Evolutionary conservation across 2,797 vertebrate genomes (phyloP).

Genomic region (Rhadinocentrus ornatus): DNA sequence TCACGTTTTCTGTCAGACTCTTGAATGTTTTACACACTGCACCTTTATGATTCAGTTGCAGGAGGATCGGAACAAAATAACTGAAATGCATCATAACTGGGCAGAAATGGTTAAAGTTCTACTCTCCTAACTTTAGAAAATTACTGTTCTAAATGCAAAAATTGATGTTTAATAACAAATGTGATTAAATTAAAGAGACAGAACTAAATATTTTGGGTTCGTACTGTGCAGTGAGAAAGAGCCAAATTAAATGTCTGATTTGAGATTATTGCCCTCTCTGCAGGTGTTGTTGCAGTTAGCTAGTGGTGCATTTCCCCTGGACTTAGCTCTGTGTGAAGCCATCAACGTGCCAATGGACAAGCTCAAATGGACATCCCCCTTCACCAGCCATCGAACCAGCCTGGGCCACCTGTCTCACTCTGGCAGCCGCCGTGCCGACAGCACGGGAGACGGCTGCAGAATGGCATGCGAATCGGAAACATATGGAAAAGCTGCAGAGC

Average conservation of each 20-base stretch:
- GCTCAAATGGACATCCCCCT: constrained; percentile 95
- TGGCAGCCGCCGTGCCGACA: constrained; percentile 66
- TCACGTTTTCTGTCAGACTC: no score
- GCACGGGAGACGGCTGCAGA: constrained; percentile 36
- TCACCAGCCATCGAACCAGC: constrained; percentile 88
- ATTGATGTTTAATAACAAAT: not conserved
- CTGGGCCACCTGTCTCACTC: constrained; percentile 81
- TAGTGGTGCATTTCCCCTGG: constrained; percentile 90
- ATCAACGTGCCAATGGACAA: constrained; percentile 93
- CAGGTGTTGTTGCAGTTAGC: constrained; percentile 94
- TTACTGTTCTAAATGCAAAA: no score
- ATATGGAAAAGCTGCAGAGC: constrained; percentile 57
- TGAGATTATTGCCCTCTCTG: constrained; percentile 1
- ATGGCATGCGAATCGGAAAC: not conserved
- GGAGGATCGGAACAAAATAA: no score
- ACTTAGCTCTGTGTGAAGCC: constrained; percentile 85
- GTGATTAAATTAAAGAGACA: not conserved
- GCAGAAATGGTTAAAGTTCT: no score
- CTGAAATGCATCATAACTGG: no score
- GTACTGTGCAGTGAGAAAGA: not conserved
- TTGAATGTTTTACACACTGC: no score
- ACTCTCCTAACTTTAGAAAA: no score
- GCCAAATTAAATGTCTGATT: not conserved
- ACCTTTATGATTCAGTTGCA: no score
- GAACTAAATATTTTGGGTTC: not conserved